phyloP scores from a whole-genome alignment of 2,888 invertebrate genomes.

The Drosophila colorata region DNA sequence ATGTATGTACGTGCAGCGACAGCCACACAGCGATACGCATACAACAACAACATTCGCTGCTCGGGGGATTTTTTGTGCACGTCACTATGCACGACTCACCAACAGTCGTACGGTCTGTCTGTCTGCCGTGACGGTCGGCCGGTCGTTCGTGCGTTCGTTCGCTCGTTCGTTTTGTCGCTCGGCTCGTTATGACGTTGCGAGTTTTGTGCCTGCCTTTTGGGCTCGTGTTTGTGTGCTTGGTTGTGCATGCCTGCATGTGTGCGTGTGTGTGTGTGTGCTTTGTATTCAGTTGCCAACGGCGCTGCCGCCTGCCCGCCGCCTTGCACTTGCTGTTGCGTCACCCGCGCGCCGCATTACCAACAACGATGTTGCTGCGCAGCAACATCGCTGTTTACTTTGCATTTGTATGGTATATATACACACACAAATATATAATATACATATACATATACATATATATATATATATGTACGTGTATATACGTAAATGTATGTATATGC shows the following conservation, averaged over 20 bases:
- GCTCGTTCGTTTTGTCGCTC: constrained; percentile 49
- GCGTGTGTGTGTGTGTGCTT: constrained; percentile 28
- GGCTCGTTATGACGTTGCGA: constrained; percentile 75
- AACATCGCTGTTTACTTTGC: constrained; percentile 58
- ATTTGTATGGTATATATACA: constrained; percentile 30
- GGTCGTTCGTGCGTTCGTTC: constrained; percentile 17
- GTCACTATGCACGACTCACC: constrained; percentile 58
- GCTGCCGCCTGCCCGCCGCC: constrained; percentile 55
- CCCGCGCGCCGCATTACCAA: constrained; percentile 62
- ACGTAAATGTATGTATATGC: not conserved
- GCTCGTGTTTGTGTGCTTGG: constrained; percentile 8
- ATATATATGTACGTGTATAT: constrained; percentile 5
- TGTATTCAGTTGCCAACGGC: constrained; percentile 73
- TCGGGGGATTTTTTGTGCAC: constrained; percentile 69
- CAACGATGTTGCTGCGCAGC: constrained; percentile 54
- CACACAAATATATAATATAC: not conserved
- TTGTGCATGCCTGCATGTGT: constrained; percentile 6
- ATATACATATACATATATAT: not conserved
- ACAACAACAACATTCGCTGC: constrained; percentile 24
- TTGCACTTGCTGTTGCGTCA: constrained; percentile 80
- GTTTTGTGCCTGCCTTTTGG: constrained; percentile 65
- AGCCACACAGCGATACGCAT: constrained; percentile 22
- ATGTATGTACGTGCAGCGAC: constrained; percentile 17
- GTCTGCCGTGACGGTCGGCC: constrained; percentile 13
- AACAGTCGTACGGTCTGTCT: constrained; percentile 27